These are phyloP conservation scores for Paralinhomoeus sp. DNA, from an alignment of 2,888 invertebrate genomes.

Conservation along the genomic window DNA sequence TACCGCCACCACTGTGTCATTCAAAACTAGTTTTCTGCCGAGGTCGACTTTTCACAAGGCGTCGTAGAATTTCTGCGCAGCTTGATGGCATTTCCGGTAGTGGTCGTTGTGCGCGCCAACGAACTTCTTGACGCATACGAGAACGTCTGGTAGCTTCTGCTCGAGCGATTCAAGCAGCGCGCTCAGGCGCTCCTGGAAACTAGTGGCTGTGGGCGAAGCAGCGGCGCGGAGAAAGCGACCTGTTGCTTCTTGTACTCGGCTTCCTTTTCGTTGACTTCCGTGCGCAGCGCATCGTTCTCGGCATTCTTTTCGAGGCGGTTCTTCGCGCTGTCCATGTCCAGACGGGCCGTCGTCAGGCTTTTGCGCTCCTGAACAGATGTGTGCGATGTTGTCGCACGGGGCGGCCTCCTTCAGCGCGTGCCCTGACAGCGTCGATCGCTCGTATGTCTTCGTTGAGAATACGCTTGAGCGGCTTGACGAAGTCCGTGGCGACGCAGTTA, in stretches of 20 bases:
- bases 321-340: conserved; percentile 8
- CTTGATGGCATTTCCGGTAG: not conserved
- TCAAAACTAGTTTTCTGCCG: too few species aligned
- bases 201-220: not conserved
- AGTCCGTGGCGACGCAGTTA: not conserved
- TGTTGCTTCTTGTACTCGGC: conserved; percentile 4
- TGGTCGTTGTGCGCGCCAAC: too few species aligned
- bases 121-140: too few species aligned
- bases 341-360: conserved; percentile 2
- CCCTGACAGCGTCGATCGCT: not conserved
- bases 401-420: too few species aligned
- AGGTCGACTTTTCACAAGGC: too few species aligned
- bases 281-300: not conserved
- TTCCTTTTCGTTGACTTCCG: not conserved
- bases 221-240: too few species aligned
- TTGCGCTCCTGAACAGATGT: conserved; percentile 5
- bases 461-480: conserved; percentile 2
- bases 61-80: not conserved
- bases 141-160: too few species aligned
- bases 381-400: too few species aligned
- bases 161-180: too few species aligned
- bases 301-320: not conserved
- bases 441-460: conserved; percentile 6
- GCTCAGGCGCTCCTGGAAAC: too few species aligned
- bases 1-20: too few species aligned